These are phyloP conservation scores for Menidia menidia DNA, from an alignment of 2,797 vertebrate genomes.

Conservation along the genomic window DNA sequence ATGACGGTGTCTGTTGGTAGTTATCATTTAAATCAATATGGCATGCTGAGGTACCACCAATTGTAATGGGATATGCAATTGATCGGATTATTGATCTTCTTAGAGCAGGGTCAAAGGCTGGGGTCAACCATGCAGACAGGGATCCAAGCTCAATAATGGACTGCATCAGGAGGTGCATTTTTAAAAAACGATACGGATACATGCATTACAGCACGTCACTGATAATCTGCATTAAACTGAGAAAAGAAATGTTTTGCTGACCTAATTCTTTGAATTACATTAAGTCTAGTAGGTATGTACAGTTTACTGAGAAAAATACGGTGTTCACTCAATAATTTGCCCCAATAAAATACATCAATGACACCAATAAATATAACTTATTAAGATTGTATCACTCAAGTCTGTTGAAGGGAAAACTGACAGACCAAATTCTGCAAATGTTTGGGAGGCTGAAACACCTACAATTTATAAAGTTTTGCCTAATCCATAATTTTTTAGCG, in stretches of 20 bases:
- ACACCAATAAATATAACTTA: too few relatives aligned
- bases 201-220: not conserved
- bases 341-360: too few relatives aligned
- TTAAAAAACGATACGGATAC: slow-evolving; percentile 3
- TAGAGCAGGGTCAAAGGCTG: slow-evolving; percentile 45
- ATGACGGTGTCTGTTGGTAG: slow-evolving; percentile 16
- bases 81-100: slow-evolving; percentile 58
- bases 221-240: not conserved
- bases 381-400: too few relatives aligned
- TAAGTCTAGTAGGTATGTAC: too few relatives aligned
- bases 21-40: slow-evolving; percentile 30
- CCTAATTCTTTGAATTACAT: too few relatives aligned
- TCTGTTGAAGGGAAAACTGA: too few relatives aligned
- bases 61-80: slow-evolving; percentile 53
- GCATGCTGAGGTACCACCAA: slow-evolving; percentile 33
- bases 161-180: not conserved
- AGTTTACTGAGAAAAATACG: too few relatives aligned
- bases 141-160: not conserved
- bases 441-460: not conserved
- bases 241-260: not conserved
- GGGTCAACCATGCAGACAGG: slow-evolving; percentile 30
- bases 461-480: too few relatives aligned
- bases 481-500: too few relatives aligned
- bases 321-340: not conserved
- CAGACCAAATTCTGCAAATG: not conserved